A percentile compares a stretch with the other conserved stretches of the same genome.
Conservation (phyloP, 2,113 vertebrate species). For the Climacteris rufus region DNA sequence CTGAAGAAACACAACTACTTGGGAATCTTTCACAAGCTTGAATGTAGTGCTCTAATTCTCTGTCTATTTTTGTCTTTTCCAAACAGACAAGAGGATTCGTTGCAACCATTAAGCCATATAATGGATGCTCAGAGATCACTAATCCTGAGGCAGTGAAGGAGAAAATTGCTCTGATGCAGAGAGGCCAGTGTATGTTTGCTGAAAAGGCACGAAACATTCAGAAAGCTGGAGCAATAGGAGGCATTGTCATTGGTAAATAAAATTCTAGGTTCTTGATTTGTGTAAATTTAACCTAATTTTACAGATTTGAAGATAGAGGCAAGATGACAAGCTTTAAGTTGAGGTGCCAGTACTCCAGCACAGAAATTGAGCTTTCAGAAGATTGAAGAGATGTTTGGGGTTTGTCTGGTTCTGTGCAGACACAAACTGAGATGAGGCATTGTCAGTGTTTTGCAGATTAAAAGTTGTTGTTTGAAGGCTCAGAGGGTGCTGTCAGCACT, state of each 20-base stretch:
- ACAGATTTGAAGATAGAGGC: neutral
- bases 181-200: slow-evolving; percentile 98
- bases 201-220: slow-evolving; percentile 96
- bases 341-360: neutral
- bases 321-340: neutral
- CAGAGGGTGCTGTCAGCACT: neutral
- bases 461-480: neutral
- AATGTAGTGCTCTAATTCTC: neutral
- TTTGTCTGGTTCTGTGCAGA: neutral
- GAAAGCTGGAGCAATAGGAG: slow-evolving; percentile 93
- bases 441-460: neutral
- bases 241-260: slow-evolving; percentile 92
- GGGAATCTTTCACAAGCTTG: neutral
- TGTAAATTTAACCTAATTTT: neutral
- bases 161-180: slow-evolving; percentile 91
- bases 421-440: neutral
- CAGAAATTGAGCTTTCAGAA: neutral
- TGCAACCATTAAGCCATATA: slow-evolving; percentile 90
- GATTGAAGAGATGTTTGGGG: neutral
- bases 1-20: neutral
- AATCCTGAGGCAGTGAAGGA: slow-evolving; percentile 87
- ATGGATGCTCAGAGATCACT: slow-evolving; percentile 88
- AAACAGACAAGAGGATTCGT: slow-evolving; percentile 90
- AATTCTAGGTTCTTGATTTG: neutral
- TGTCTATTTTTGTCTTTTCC: slow-evolving; percentile 5